Base-by-base conservation (phyloP, 2,888 invertebrate species). In the Drosophila siamana region DNA sequence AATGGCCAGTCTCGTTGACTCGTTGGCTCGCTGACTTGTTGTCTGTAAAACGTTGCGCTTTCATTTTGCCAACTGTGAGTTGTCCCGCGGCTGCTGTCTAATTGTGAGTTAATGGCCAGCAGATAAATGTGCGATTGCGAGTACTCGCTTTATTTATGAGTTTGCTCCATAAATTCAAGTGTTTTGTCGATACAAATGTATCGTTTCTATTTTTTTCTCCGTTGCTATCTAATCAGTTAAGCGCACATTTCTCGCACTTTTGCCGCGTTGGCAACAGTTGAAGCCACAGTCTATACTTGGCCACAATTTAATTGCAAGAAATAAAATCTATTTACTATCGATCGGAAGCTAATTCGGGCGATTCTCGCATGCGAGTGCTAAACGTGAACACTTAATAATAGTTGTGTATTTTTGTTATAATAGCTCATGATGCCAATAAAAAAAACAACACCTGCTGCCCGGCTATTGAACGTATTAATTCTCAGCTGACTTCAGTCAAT, bases 1-100 rank as follows among this genome's bases (percentile, higher is more conserved):
- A 82, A 82, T 82, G 87, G 82, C 48, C 51, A 64, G 44, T 48
- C 63, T 59, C 60, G 51, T 50, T 78, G 63, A 76, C 70, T n/a
- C n/a, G n/a, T n/a, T n/a, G n/a, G n/a, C n/a, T n/a, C n/a, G n/a
- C n/a, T n/a, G n/a, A n/a, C n/a, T n/a, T n/a, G n/a, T 74, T 79
- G 65, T 46, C 52, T 63, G 57, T 15, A 65, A 40, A 44, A 64
- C 15, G n/a, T n/a, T 55, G 16, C 13, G 47, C 68, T 63, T 52
- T 68, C 54, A 16, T 54, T 74, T 62, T 24, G 38, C 26, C 8
- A 44, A 38, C 7, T 26, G 15, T 19, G 9, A 19, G 7, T 38
- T 24, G n/a, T 47, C 67, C 56, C 44, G 19, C n/a, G 50, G 52
- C 59, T 33, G 55, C 55, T 77, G 62, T 77, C 73, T 63, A 77